Conservation (phyloP, 2,113 vertebrate genomes). For the Apistogramma diplotaenia region DNA sequence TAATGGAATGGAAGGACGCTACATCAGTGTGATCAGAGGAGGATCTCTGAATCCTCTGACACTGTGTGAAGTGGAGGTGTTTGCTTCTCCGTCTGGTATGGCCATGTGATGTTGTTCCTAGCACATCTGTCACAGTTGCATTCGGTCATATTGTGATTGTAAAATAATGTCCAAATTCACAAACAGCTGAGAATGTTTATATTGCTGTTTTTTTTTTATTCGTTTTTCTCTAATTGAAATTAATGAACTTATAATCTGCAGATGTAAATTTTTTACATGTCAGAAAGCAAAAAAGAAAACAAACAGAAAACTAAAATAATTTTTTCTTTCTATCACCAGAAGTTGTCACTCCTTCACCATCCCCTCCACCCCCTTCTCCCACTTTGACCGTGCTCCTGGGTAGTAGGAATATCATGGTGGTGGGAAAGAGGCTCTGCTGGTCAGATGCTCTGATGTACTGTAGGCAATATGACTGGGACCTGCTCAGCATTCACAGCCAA, state of each 20-base stretch:
- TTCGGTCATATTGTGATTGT: too few species aligned
- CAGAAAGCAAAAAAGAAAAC: not conserved
- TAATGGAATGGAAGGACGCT: too few species aligned
- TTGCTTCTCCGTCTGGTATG: too few species aligned
- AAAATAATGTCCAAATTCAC: not conserved
- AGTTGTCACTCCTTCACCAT: not conserved
- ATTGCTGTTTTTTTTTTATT: not conserved
- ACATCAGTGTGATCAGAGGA: too few species aligned
- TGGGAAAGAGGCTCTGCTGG: not conserved
- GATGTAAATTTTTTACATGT: too few species aligned
- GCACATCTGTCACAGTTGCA: too few species aligned
- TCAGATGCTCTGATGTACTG: not conserved
- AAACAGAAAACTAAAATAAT: too few species aligned
- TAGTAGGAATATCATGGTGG: not conserved
- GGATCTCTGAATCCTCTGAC: too few species aligned
- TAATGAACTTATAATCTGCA: too few species aligned
- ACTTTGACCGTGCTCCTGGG: not conserved
- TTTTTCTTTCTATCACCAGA: not conserved
- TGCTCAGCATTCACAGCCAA: not conserved
- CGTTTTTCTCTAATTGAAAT: not conserved
- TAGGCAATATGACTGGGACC: not conserved
- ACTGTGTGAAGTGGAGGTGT: too few species aligned
- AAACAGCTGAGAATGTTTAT: not conserved
- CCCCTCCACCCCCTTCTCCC: accelerated
- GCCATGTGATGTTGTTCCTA: too few species aligned